Percentiles rank a stretch among this genome's conserved stretches.
Conservation (phyloP, 2,888 invertebrate species). For the Hybos culiciformis region DNA sequence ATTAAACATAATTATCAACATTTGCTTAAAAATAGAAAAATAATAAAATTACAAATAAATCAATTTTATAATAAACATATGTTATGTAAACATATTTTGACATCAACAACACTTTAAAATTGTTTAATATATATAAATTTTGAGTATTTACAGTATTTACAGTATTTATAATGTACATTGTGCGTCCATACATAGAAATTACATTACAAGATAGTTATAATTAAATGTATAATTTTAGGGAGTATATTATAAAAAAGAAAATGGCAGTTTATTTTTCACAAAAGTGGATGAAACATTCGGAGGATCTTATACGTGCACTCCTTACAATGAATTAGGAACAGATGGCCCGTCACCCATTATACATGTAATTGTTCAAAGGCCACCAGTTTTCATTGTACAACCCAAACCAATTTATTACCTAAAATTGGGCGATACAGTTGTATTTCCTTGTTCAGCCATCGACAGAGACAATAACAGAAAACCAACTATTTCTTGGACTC, state of each 20-base stretch:
- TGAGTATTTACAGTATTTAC: no score
- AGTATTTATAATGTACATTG: no score
- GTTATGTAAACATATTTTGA: no score
- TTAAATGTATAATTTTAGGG: constrained; percentile 34
- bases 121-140: no score
- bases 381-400: constrained; percentile 66
- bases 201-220: no score
- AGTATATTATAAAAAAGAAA: constrained; percentile 72
- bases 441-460: constrained; percentile 68
- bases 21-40: no score
- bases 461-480: constrained; percentile 51
- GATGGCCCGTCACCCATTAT: constrained; percentile 74
- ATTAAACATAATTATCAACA: no score
- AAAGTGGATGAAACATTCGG: constrained; percentile 75
- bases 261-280: constrained; percentile 71
- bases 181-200: no score
- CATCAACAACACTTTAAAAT: no score
- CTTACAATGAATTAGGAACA: constrained; percentile 77
- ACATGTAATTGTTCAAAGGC: constrained; percentile 69
- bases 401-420: constrained; percentile 75
- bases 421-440: constrained; percentile 63
- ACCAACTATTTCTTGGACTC: constrained; percentile 53
- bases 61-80: not conserved
- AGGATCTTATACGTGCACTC: constrained; percentile 83
- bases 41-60: no score